These are phyloP conservation scores for Lasiurus cinereus DNA, from an alignment of 2,113 vertebrate genomes.

Conservation along the genomic window DNA sequence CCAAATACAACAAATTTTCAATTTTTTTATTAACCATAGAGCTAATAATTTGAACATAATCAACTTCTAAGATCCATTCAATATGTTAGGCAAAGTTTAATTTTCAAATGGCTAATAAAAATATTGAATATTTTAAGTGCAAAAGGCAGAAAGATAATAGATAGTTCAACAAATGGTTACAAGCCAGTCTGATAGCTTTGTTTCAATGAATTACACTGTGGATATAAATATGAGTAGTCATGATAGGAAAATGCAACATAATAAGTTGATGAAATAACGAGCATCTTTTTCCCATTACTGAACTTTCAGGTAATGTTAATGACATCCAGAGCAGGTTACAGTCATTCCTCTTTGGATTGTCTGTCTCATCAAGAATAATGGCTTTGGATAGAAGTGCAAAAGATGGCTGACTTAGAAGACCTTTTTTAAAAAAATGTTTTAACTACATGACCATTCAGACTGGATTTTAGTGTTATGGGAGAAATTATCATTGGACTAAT, in stretches of 20 bases:
- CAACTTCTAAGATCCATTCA: neutral
- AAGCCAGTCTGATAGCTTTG: neutral
- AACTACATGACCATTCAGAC: slow-evolving; percentile 58
- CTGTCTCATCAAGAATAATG: slow-evolving; percentile 73
- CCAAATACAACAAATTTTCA: neutral
- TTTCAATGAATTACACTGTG: neutral
- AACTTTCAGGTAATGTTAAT: slow-evolving; percentile 66
- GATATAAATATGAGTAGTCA: neutral
- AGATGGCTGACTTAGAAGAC: slow-evolving; percentile 55
- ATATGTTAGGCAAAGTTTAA: neutral
- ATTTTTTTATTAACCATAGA: neutral
- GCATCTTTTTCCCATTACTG: slow-evolving; percentile 58
- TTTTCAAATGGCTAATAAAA: slow-evolving; percentile 27
- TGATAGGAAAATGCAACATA: neutral
- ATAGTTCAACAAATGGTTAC: neutral
- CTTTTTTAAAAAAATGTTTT: slow-evolving; percentile 58
- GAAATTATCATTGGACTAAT: slow-evolving; percentile 73
- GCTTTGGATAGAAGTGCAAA: slow-evolving; percentile 68
- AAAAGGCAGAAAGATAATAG: neutral
- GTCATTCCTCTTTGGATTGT: slow-evolving; percentile 51
- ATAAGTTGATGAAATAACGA: neutral
- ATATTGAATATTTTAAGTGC: neutral
- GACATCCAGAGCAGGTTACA: slow-evolving; percentile 21
- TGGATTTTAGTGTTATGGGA: slow-evolving; percentile 56
- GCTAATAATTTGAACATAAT: neutral